These are phyloP conservation scores for Hylaea fasciaria DNA, from an alignment of 2,888 invertebrate genomes.

Conservation along the genomic window DNA sequence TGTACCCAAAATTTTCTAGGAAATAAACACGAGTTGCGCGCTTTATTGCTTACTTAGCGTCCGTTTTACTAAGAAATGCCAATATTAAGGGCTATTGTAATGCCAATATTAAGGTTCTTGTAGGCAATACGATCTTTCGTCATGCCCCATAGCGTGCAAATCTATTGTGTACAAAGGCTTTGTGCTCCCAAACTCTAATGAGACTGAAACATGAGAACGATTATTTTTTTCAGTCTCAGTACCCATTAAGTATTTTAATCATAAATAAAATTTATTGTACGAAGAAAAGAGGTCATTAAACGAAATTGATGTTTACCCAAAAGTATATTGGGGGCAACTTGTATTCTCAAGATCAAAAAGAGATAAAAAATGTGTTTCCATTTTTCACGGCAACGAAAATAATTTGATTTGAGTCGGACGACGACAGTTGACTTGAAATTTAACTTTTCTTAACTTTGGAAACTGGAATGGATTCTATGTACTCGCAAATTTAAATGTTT, in stretches of 20 bases:
- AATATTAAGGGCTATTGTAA: constrained; percentile 9
- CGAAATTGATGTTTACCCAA: constrained; percentile 67
- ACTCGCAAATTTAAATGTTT: constrained; percentile 66
- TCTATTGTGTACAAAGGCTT: constrained; percentile 27
- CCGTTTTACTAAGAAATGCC: constrained; percentile 18
- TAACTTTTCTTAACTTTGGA: constrained; percentile 69
- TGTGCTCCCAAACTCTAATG: constrained; percentile 46
- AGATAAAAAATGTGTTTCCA: constrained; percentile 66
- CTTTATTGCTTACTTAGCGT: constrained; percentile 11
- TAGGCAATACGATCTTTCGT: constrained; percentile 47
- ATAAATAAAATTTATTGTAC: constrained; percentile 54
- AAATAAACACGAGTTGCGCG: not conserved
- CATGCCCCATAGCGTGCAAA: constrained; percentile 42
- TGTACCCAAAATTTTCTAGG: not conserved
- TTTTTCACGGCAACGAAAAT: constrained; percentile 75
- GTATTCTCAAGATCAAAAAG: constrained; percentile 71
- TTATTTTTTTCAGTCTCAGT: constrained; percentile 38
- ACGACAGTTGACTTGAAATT: constrained; percentile 77
- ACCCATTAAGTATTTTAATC: constrained; percentile 51
- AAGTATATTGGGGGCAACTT: constrained; percentile 63
- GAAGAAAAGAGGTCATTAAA: constrained; percentile 63
- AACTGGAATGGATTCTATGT: constrained; percentile 71
- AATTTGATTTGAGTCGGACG: constrained; percentile 75
- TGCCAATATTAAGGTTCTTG: constrained; percentile 14
- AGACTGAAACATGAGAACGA: constrained; percentile 51